phyloP scores from a whole-genome alignment of 1,140 invertebrate species.

The Zaprionus nigranus region DNA sequence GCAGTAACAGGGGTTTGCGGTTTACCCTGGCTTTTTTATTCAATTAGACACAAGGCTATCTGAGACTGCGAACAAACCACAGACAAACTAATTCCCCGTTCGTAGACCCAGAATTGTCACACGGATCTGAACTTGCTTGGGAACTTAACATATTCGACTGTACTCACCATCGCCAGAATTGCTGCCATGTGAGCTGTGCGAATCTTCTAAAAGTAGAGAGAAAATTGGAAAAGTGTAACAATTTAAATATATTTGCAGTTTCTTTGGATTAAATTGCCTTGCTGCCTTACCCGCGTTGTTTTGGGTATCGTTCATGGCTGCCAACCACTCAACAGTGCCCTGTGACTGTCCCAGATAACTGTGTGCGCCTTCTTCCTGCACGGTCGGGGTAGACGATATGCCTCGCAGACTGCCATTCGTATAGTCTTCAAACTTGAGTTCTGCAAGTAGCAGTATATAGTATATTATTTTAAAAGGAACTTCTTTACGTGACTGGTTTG shows the following conservation, averaged over 20 bases:
- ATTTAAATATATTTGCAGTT: neutral
- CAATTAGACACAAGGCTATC: conserved; percentile 64
- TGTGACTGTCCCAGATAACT: conserved; percentile 66
- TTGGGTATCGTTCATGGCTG: conserved; percentile 65
- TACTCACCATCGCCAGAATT: conserved; percentile 79
- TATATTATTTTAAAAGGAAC: too few relatives aligned
- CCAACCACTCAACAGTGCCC: conserved; percentile 69
- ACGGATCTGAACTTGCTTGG: conserved; percentile 1
- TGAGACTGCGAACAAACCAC: conserved; percentile 58
- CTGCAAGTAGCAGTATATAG: conserved; percentile 31
- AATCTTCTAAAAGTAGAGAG: conserved; percentile 64
- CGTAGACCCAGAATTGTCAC: neutral
- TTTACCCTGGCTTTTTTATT: conserved; percentile 60
- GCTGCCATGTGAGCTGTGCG: conserved; percentile 78
- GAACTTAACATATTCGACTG: neutral
- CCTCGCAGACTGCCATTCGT: conserved; percentile 46
- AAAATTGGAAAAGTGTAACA: neutral
- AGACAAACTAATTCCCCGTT: neutral
- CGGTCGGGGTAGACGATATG: conserved; percentile 25
- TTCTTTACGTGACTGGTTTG: too few relatives aligned
- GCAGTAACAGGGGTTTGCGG: conserved; percentile 53
- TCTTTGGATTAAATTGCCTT: too few relatives aligned
- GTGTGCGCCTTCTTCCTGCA: conserved; percentile 34
- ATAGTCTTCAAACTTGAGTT: conserved; percentile 65
- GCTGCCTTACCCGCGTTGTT: conserved; percentile 56